phyloP scores from a whole-genome alignment of 2,797 vertebrate genomes.

The Salmo trutta region DNA sequence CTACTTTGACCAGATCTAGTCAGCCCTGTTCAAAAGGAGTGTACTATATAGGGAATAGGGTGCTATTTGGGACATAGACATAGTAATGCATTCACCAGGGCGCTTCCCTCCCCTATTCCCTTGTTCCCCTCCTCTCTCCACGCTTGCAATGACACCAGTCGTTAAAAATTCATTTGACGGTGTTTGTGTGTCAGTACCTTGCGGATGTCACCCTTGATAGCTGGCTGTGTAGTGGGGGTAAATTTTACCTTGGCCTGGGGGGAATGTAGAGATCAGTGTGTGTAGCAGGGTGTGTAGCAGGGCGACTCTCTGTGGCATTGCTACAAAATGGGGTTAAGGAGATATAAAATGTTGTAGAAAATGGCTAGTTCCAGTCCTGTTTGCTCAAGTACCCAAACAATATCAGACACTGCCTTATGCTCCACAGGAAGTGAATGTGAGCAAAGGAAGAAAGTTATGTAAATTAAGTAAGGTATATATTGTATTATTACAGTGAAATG shows the following conservation, averaged over 20 bases:
- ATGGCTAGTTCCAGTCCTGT: no score
- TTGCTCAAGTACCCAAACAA: no score
- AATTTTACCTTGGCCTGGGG: slow-evolving; percentile 54
- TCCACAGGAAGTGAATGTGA: no score
- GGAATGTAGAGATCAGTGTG: slow-evolving; percentile 42
- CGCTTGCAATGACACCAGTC: slow-evolving; percentile 43
- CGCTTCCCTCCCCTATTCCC: slow-evolving; percentile 24
- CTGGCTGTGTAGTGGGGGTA: slow-evolving; percentile 43
- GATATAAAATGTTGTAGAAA: no score
- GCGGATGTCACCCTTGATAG: slow-evolving; percentile 71
- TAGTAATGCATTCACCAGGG: slow-evolving; percentile 62
- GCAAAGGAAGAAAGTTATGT: no score
- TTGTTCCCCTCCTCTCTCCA: slow-evolving; percentile 32
- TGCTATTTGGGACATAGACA: no score
- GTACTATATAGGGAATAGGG: no score
- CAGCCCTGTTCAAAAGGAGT: no score
- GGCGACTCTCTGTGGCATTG: slow-evolving; percentile 41
- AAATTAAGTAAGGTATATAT: no score
- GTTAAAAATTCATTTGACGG: slow-evolving; percentile 75
- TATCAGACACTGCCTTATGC: no score
- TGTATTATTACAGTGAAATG: no score
- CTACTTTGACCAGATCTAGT: slow-evolving; percentile 22
- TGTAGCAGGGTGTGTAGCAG: slow-evolving; percentile 34
- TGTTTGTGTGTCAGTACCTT: slow-evolving; percentile 69
- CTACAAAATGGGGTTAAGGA: no score